phyloP scores from a whole-genome alignment of 2,797 vertebrate genomes.

The Acanthiza pusilla region DNA sequence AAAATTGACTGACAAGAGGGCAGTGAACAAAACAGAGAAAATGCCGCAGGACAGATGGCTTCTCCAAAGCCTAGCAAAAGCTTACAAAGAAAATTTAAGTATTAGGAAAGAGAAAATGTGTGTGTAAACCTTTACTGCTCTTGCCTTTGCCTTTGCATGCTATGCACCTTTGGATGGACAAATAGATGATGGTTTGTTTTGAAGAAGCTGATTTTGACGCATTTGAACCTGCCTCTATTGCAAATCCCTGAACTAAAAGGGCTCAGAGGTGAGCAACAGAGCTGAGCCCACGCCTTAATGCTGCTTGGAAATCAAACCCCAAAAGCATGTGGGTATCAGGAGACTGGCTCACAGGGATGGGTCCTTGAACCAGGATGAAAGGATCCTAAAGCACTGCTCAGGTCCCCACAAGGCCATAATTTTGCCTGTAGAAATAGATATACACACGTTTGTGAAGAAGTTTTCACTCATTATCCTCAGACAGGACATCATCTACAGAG shows the following conservation, averaged over 20 bases:
- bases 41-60: neutral
- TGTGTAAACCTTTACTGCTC: neutral
- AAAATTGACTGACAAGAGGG: neutral
- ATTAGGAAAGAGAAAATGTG: neutral
- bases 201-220: neutral
- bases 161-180: neutral
- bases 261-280: neutral
- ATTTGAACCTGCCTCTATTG: neutral
- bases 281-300: neutral
- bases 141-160: neutral
- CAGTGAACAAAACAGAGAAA: neutral
- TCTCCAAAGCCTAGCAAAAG: neutral
- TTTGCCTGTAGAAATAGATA: neutral
- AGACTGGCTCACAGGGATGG: neutral
- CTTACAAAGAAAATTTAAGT: neutral
- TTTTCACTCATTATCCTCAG: neutral
- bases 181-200: neutral
- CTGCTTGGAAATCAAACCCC: neutral
- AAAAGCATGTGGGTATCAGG: fast-evolving
- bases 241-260: neutral
- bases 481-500: neutral
- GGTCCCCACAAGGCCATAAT: neutral
- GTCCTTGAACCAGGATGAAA: neutral
- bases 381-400: neutral
- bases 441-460: neutral